A percentile compares a stretch with the other conserved stretches of the same genome.
These are phyloP conservation scores for Microdon myrmicae DNA, from an alignment of 2,888 invertebrate genomes.

Conservation along the genomic window DNA sequence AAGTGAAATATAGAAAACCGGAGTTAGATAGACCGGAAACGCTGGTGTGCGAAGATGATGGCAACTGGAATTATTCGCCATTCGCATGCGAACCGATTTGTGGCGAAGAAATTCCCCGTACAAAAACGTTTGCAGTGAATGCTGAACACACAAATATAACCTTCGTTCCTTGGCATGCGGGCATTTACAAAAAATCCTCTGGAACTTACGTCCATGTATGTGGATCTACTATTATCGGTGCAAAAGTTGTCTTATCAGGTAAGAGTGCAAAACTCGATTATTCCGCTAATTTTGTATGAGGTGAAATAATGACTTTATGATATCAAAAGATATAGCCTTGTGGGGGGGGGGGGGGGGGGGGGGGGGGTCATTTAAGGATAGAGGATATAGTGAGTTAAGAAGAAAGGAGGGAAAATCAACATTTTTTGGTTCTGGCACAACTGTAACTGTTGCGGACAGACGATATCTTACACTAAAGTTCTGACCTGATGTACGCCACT, in stretches of 20 bases:
- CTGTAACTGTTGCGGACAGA: no score
- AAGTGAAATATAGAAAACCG: constrained; percentile 16
- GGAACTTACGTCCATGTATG: constrained; percentile 34
- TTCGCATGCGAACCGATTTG: constrained; percentile 57
- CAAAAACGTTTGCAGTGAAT: constrained; percentile 21
- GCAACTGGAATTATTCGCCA: constrained; percentile 56
- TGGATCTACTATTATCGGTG: constrained; percentile 53
- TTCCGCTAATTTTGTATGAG: no score
- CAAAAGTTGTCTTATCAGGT: constrained; percentile 51
- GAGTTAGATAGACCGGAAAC: not conserved
- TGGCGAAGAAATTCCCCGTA: constrained; percentile 44
- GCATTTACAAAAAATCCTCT: constrained; percentile 21
- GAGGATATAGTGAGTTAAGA: no score
- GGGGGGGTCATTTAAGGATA: no score
- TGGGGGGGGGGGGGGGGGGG: no score
- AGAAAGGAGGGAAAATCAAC: no score
- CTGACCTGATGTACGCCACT: no score
- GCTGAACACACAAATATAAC: constrained; percentile 33
- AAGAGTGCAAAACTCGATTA: no score
- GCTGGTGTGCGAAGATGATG: constrained; percentile 53
- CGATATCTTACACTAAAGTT: no score
- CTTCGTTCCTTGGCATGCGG: constrained; percentile 54
- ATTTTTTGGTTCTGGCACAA: no score
- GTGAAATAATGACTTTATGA: no score
- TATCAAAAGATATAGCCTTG: no score